Evolutionary conservation across 1,140 invertebrate genomes (phyloP).

Genomic region (Drosophila mayri): DNA sequence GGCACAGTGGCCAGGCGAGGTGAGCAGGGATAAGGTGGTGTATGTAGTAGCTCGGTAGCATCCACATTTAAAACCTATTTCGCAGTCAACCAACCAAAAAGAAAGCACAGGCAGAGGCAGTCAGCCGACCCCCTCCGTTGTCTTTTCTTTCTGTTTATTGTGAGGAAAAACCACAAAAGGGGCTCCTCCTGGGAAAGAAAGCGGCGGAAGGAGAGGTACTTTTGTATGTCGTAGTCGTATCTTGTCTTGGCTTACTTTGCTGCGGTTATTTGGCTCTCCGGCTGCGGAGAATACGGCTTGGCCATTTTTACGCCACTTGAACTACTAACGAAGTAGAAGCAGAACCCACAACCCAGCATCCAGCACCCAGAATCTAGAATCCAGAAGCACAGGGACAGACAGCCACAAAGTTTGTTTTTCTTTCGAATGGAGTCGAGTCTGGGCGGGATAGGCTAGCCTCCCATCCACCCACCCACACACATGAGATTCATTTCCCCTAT

Average conservation of each 20-base stretch:
- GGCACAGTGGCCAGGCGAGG: constrained; percentile 63
- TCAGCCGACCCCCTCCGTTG: constrained; percentile 12
- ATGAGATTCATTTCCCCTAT: constrained; percentile 27
- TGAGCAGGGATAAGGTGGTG: constrained; percentile 25
- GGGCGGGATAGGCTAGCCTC: background rate
- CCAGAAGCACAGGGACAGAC: constrained; percentile 14
- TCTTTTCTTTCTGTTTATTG: constrained; percentile 63
- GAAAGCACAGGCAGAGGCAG: constrained; percentile 51
- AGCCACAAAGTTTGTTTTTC: constrained; percentile 55
- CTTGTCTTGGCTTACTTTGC: constrained; percentile 73
- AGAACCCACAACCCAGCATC: constrained; percentile 8
- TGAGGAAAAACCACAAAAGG: constrained; percentile 72
- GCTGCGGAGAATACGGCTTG: constrained; percentile 45
- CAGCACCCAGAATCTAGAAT: background rate
- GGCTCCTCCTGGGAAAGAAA: constrained; percentile 37
- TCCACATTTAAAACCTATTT: constrained; percentile 78
- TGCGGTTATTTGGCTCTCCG: constrained; percentile 68
- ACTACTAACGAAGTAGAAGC: constrained; percentile 82
- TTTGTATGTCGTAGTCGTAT: constrained; percentile 28
- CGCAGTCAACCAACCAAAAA: constrained; percentile 71
- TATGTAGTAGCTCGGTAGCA: background rate
- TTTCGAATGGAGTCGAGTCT: constrained; percentile 32
- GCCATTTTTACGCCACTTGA: constrained; percentile 82
- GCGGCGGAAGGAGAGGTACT: constrained; percentile 1
- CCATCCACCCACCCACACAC: constrained; percentile 13